A percentile compares a stretch with the other conserved stretches of the same genome.
Conservation (phyloP, 2,888 invertebrate species). For the Andrena hattorfiana region DNA sequence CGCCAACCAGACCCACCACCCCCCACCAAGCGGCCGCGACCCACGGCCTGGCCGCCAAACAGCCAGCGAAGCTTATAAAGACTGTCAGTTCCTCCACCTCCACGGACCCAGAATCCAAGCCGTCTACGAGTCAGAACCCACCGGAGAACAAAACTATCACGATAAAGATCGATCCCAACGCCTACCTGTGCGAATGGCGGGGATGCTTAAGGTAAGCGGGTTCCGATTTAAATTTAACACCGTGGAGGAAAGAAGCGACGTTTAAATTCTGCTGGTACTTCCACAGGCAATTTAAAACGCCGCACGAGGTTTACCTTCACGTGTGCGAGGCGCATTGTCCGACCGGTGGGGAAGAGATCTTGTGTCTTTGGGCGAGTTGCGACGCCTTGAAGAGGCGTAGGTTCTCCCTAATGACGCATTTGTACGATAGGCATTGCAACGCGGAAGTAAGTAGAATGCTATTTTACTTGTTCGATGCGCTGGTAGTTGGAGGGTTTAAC, state of each 20-base stretch:
- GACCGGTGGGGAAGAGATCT: conserved; percentile 89
- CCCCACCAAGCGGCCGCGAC: conserved; percentile 84
- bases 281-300: conserved; percentile 89
- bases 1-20: conserved; percentile 86
- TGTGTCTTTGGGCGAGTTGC: conserved; percentile 96
- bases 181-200: conserved; percentile 95
- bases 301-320: conserved; percentile 94
- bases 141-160: conserved; percentile 81
- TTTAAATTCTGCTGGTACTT: background rate
- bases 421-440: conserved; percentile 97
- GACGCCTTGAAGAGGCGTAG: conserved; percentile 95
- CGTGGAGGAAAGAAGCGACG: background rate
- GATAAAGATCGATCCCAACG: conserved; percentile 83
- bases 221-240: too few species aligned
- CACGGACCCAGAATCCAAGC: conserved; percentile 76
- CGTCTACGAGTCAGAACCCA: conserved; percentile 71
- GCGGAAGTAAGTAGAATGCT: conserved; percentile 88
- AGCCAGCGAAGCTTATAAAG: conserved; percentile 74
- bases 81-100: conserved; percentile 79
- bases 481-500: background rate
- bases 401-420: conserved; percentile 98
- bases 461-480: too few species aligned
- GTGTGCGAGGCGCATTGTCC: conserved; percentile 95
- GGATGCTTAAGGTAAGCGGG: conserved; percentile 89
- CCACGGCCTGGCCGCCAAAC: conserved; percentile 74